Base-by-base conservation (phyloP, 92 coral and sea anemone genomes). In the Bergia puertoricense region DNA sequence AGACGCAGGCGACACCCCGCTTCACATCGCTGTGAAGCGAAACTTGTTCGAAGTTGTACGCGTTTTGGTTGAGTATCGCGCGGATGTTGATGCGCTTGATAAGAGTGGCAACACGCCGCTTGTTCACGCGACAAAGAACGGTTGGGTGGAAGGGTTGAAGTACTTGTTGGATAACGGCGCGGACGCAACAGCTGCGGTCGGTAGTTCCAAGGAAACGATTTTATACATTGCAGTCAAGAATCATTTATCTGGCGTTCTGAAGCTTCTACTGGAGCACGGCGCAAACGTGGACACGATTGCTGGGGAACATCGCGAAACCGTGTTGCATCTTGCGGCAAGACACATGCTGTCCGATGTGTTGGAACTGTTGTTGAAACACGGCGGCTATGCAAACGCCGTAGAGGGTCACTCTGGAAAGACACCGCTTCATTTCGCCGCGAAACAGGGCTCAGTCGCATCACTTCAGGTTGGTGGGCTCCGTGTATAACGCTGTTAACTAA, bases 381-480 rank as follows among this genome's bases (percentile, higher is more conserved):
- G 68, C 45, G 87, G 87, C 9, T 71, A 23, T 14, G 78, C 87
- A 23, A 84, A 84, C 59, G 78, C 87, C 62, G 62, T 84, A 36
- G 87, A 84, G 71, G 87, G 87, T 3, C 87, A 69, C 43, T 84
- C 87, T 36, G 87, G 87, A 38, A 84, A 84, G 79, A 84, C 87
- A 6, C 79, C 87, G 69, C 54, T 84, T 45, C 87, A 84, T 50
- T 84, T 84, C 20, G 87, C 87, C 1, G 87, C 87, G 14, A 84
- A 48, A 46, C 87, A 43, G 68, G 87, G 87, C 41, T 84, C 87
- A 9, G 87, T 84, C 7, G 87, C 87, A 45, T 84, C 87, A 8
- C 87, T 84, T 1, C 87, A 84, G 87, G 87, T 84, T 50, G 56
- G 87, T 54, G 2, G 36, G 1, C n/a, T 56, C 18, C 8, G 13